A percentile compares a stretch with the other conserved stretches of the same genome.
phyloP scores from a whole-genome alignment of 2,113 vertebrate species.

The Syngnathoides biaculeatus region DNA sequence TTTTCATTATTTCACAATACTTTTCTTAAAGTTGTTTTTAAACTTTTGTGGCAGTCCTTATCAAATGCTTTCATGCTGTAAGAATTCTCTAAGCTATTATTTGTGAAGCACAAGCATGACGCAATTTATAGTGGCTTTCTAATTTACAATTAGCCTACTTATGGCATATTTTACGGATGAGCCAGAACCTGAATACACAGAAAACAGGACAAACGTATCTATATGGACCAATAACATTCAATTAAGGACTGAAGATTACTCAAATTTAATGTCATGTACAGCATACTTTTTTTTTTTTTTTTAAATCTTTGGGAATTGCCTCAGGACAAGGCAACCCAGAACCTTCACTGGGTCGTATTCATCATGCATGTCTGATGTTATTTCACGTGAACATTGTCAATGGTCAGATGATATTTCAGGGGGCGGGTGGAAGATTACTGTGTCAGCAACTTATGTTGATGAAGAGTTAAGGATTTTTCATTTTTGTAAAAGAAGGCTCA shows the following conservation, averaged over 20 bases:
- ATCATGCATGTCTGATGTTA: not conserved
- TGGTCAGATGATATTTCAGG: conserved; percentile 20
- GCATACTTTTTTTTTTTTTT: not conserved
- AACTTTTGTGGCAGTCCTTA: not conserved
- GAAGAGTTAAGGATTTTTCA: not conserved
- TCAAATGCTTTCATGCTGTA: not conserved
- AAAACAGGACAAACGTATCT: not conserved
- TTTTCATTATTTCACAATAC: no score
- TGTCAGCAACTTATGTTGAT: not conserved
- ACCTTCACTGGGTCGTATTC: no score
- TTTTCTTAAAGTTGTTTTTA: not conserved
- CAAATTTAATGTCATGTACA: not conserved
- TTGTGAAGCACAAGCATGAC: not conserved
- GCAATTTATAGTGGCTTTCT: not conserved
- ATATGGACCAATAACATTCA: not conserved
- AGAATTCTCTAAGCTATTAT: not conserved
- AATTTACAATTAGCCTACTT: not conserved
- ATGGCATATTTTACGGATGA: not conserved
- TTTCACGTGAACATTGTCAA: conserved; percentile 8
- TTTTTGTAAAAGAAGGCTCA: not conserved
- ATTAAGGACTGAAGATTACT: not conserved
- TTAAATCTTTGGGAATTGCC: not conserved
- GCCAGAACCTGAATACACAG: not conserved
- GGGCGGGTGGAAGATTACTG: not conserved
- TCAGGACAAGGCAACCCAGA: not conserved